Evolutionary conservation across 2,888 invertebrate genomes (phyloP), one percentile per base, ranked within the genome.

Genomic region (Hipparchia semele): DNA sequence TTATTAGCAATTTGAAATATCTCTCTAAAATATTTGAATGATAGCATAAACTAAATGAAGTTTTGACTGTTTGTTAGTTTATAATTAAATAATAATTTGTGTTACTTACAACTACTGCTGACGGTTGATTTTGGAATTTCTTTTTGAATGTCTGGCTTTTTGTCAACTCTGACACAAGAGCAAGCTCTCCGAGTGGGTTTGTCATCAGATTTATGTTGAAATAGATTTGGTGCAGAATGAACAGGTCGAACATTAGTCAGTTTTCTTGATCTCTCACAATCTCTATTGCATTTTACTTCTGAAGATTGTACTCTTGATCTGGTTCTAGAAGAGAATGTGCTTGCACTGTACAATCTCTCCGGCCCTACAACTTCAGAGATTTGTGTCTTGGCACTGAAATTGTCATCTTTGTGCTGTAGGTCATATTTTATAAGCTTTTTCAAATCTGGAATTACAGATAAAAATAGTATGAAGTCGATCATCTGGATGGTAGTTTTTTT

Each of bases 391-490:
- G 59, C 13, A 68, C 56, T 73, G 7, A 69, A 53, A 2, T 75
- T 86, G 76, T 88, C 86, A 75, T 87, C 85, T 75, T 87, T 87
- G 54, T 87, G 87, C 79, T 94, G 88, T 10, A 92, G 83, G 75
- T 96, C 96, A 83, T 96, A 95, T 82, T 96, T 96, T 51, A 96
- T 95, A 7, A 96, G 85, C 78, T 95, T 95, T 83, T 96, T 96
- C 68, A 96, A 88, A 90, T 96, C 96, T 96, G 85, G 92, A 89
- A 72, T 9, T 10, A 23, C 10, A 39, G 33, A 39, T 39, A 62
- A 54, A n/a, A 54, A 54, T 54, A 12, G 5, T 54, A n/a, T 12
- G 12, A 5, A 12, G 6, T n/a, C 12, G n/a, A 6, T 13, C 6
- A 13, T 6, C 13, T 13, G 8, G 13, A 56, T 56, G 56, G 56